These are phyloP conservation scores for Anabas testudineus DNA, from an alignment of 2,797 vertebrate species.

Conservation along the genomic window DNA sequence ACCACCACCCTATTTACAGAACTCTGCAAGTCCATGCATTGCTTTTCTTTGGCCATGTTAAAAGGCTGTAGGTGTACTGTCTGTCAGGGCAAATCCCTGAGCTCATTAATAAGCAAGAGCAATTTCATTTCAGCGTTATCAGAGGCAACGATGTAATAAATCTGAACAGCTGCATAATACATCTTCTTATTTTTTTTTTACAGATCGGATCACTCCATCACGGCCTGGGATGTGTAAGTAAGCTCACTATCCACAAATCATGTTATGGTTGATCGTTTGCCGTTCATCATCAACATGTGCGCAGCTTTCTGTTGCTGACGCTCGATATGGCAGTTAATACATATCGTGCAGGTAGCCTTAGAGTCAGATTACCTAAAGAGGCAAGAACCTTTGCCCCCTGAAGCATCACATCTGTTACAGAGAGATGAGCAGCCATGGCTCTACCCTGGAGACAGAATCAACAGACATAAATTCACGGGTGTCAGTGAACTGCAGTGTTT, in stretches of 20 bases:
- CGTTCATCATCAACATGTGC: neutral
- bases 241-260: slow-evolving; percentile 45
- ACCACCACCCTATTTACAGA: neutral
- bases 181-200: slow-evolving; percentile 56
- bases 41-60: slow-evolving; percentile 11
- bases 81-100: slow-evolving; percentile 4
- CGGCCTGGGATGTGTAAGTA: slow-evolving; percentile 98
- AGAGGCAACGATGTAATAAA: neutral
- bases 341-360: slow-evolving; percentile 29
- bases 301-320: slow-evolving; percentile 10
- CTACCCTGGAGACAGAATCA: slow-evolving; percentile 8
- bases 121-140: neutral
- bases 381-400: slow-evolving; percentile 22
- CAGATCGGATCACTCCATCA: slow-evolving; percentile 98
- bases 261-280: neutral
- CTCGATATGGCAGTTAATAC: neutral
- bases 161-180: slow-evolving; percentile 3
- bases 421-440: slow-evolving; percentile 21
- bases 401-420: slow-evolving; percentile 25
- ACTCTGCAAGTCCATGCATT: slow-evolving; percentile 15
- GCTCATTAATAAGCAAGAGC: slow-evolving; percentile 8
- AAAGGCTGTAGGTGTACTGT: neutral
- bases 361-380: slow-evolving; percentile 28
- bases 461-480: slow-evolving; percentile 45
- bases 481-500: slow-evolving; percentile 53